Base-by-base conservation (phyloP, 2,888 invertebrate species). In the Drosophila anomelani region DNA sequence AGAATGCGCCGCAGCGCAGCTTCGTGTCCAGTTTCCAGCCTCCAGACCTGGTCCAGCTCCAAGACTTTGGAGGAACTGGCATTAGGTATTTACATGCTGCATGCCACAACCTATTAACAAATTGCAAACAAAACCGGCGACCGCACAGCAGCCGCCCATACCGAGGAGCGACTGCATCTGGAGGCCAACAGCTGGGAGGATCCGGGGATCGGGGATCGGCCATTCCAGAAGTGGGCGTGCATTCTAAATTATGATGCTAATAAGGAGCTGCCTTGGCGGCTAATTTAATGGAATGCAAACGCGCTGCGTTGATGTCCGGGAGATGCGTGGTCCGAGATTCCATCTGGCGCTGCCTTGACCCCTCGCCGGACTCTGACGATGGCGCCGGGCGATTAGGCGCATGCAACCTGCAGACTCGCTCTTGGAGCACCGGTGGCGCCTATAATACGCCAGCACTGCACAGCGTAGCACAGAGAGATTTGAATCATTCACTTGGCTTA, bases 41-140 rank as follows among this genome's bases (percentile, higher is more conserved):
- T 63, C 41, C 66, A 36, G 47, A 49, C 38, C 49, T 41, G 36
- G 44, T 39, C 20, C 59, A 56, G 10, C 20, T 39, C 36, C 51
- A 39, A 51, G 53, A 38, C 71, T 44, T 59, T 29, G 41, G 34
- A 53, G 41, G 17, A 29, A 29, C 51, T 26, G 46, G 64, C 53
- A 56, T 84, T 20, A 68, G 75, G 75, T 76, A 88, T 88, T 86
- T 77, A 84, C 84, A 80, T 86, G 85, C 85, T 72, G 89, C 89
- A 85, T 86, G 89, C 85, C 89, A 81, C 87, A 88, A 73, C 69
- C 85, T 75, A 87, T 84, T 85, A 85, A 85, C 85, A 85, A 85
- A 89, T 85, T 85, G 85, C 85, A 81, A 86, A 85, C 88, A 89
- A 85, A 88, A 83, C 86, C 74, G 73, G 78, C 60, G 63, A 67